Evolutionary conservation across 2,888 invertebrate species (phyloP), one percentile per base, ranked within the genome.

Genomic region (Amblyjoppa fuscipennis): DNA sequence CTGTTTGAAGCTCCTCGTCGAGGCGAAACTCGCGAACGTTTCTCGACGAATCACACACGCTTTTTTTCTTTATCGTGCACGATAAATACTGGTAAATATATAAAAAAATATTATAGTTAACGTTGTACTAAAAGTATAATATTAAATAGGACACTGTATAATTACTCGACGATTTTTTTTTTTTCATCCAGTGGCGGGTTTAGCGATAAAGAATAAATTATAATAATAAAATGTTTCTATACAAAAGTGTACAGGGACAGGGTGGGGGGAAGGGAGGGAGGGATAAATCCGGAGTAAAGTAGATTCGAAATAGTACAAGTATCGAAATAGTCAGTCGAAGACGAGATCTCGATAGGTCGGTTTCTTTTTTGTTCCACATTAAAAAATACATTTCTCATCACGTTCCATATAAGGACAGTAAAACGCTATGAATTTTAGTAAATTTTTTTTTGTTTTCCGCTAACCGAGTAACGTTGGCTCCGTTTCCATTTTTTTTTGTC

Each of bases 371-470:
- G 41, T 34, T 28, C 53, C 68, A 73, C 71, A 74, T 49, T 87
- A 70, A 85, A 88, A 90, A 88, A 89, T 88, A 87, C 87, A 88
- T 88, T 89, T 89, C 88, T 90, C 88, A 89, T 87, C 88, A 87
- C 84, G 80, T 88, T 88, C 83, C 81, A 84, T 53, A 59, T 59
- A 28, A 28, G 28, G 11, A 16, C 31, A 31, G 6, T 64, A 16
- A 31, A 31, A 16, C 31, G 16, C 64, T 34, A 64, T n/a, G 31
- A 64, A 64, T 64, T 64, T 34, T 16, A n/a, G 64, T 64, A 16
- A 31, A 20, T 4, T 71, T 34, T 53, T 45, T 76, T 78, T 34
- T 53, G 31, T 76, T 78, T 78, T 34, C 83, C 25, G 11, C 59
- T 51, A n/a, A 68, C 73, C 83, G 78, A 79, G 61, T 49, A 49